These are phyloP conservation scores for Arctocebus calabarensis DNA, from an alignment of 2,797 vertebrate genomes.

Conservation along the genomic window DNA sequence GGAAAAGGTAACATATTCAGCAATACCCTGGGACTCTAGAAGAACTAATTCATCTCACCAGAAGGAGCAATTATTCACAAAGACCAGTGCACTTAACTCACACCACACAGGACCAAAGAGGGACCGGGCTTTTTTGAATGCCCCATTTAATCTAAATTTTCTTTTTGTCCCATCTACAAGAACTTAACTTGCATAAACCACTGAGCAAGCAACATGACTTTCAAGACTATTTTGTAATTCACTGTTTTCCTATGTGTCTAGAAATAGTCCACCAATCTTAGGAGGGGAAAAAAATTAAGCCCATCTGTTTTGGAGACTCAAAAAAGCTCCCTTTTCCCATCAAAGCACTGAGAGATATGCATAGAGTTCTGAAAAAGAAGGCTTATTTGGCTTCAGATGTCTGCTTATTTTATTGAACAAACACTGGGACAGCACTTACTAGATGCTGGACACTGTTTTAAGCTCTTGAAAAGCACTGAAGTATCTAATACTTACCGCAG, in stretches of 20 bases:
- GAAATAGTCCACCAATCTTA: constrained; percentile 83
- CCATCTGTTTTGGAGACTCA: constrained; percentile 74
- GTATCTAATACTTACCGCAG: neutral
- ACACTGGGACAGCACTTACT: neutral
- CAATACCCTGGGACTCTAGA: neutral
- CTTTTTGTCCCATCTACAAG: constrained; percentile 83
- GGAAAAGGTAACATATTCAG: constrained; percentile 67
- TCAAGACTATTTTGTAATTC: constrained; percentile 80
- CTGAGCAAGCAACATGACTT: constrained; percentile 83
- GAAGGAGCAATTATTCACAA: constrained; percentile 80
- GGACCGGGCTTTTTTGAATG: constrained; percentile 70
- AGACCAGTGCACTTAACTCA: constrained; percentile 1
- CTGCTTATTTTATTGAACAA: constrained; percentile 17
- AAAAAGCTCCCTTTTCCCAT: constrained; percentile 55
- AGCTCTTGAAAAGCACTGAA: neutral
- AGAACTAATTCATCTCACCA: constrained; percentile 74
- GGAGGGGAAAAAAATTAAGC: constrained; percentile 77
- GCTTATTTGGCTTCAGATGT: neutral
- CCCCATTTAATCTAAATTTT: constrained; percentile 73
- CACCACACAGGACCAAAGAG: neutral
- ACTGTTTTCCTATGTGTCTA: constrained; percentile 82
- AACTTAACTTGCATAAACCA: constrained; percentile 85
- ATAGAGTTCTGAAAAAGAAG: neutral
- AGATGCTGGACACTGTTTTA: neutral
- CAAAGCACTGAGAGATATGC: neutral